Conservation (phyloP, 2,113 vertebrate genomes). For the Lonchura striata region DNA sequence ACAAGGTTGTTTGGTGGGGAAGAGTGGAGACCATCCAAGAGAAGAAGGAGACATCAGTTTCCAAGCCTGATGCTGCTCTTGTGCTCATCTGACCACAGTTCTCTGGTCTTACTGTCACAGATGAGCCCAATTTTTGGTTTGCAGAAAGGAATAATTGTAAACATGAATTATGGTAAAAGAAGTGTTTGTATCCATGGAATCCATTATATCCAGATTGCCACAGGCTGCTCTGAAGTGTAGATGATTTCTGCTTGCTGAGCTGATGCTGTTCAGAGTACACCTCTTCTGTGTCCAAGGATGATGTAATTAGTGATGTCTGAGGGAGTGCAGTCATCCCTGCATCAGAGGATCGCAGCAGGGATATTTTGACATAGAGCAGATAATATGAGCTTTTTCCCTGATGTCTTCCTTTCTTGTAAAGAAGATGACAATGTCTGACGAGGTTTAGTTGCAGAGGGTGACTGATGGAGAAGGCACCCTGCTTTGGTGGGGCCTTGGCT, state of each 20-base stretch:
- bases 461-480: background rate
- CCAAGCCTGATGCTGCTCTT: background rate
- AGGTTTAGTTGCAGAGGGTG: background rate
- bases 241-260: background rate
- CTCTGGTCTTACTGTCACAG: background rate
- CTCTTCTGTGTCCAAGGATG: background rate
- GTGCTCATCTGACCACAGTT: background rate
- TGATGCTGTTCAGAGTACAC: background rate
- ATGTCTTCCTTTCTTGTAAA: background rate
- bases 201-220: background rate
- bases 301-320: conserved; percentile 33
- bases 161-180: background rate
- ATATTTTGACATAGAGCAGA: conserved; percentile 11
- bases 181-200: background rate
- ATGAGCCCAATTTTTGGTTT: background rate
- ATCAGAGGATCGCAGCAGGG: background rate
- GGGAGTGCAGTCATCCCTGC: background rate
- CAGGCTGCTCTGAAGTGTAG: background rate
- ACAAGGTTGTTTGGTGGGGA: background rate
- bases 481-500: background rate
- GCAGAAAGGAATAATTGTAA: background rate
- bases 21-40: background rate
- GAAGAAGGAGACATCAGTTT: background rate
- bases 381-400: background rate
- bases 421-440: background rate